Evolutionary conservation across 2,797 vertebrate species (phyloP), one percentile per base, ranked within the genome.

Genomic region (Macroramphosus scolopax): DNA sequence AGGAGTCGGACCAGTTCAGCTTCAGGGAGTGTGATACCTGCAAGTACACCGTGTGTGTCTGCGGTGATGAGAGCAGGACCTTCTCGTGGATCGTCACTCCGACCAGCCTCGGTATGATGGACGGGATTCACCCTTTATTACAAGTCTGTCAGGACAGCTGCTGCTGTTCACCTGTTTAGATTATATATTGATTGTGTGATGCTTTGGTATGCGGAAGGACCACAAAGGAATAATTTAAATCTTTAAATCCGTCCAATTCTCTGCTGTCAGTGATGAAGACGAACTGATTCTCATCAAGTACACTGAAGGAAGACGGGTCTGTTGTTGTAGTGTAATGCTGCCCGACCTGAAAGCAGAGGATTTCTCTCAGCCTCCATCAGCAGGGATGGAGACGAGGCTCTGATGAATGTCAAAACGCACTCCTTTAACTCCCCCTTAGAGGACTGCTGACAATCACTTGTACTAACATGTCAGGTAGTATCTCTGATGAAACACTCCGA

Each of bases 11-110:
- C 36, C 67, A 87, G 64, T 88, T 74, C 75, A 72, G 42, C 16
- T 72, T 63, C 66, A 77, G 68, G 18, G 49, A 49, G 2, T 86
- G 89, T 36, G 80, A 82, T 0, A 46, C 68, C 46, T 88, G 84
- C 68, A 43, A 39, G 17, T 89, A 90, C 76, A 83, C 51, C 2
- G 72, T 60, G 64, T 95, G 92, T 79, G 69, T 95, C 52, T 93
- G 91, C 6, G 71, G 67, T 1, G 86, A 89, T 0, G 87, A 93
- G 77, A 90, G 89, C 45, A 71, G 78, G 54, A 91, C 87, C 40
- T 91, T 92, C 68, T 68, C 67, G 12, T 94, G 94, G 92, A 89
- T 87, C 0, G 45, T 94, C 20, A 89, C 86, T 22, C 86, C 92
- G 11, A 73, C 72, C 0, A 34, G 59, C 3, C 60, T 92, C 8